A percentile compares a stretch with the other conserved stretches of the same genome.
Conservation (phyloP, 2,888 invertebrate genomes). For the Crocallis elinguaria region DNA sequence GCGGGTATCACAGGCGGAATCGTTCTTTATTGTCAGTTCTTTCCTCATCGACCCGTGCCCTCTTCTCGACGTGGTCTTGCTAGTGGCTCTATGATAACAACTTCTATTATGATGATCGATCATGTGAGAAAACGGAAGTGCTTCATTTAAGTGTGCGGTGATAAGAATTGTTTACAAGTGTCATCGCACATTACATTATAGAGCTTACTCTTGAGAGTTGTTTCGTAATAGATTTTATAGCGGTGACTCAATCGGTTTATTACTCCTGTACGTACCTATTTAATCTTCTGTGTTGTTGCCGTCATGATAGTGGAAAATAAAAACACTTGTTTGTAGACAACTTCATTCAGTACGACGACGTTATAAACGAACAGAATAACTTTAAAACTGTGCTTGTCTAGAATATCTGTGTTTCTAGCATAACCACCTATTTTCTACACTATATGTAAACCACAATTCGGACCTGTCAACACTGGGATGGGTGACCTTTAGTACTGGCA, state of each 20-base stretch:
- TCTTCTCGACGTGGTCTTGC: not conserved
- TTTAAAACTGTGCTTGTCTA: no score
- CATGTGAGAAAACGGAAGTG: conserved; percentile 15
- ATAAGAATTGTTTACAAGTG: conserved; percentile 24
- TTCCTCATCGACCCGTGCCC: not conserved
- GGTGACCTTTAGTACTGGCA: no score
- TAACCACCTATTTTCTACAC: no score
- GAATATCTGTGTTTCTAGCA: no score
- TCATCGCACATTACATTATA: conserved; percentile 19
- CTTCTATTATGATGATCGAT: conserved; percentile 8
- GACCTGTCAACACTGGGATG: no score
- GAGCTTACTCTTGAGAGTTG: conserved; percentile 4
- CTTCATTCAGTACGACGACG: no score
- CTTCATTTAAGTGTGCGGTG: conserved; percentile 5
- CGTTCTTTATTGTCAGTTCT: no score
- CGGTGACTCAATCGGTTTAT: conserved; percentile 16
- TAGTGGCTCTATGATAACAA: not conserved
- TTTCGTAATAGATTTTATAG: conserved; percentile 23
- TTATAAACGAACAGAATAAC: no score
- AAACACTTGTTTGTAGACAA: no score
- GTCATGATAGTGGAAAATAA: no score
- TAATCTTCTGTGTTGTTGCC: not conserved
- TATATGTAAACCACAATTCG: no score
- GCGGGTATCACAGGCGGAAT: no score
- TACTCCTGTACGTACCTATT: not conserved